Base-by-base conservation (phyloP, 2,113 vertebrate species). In the Penelope pileata region DNA sequence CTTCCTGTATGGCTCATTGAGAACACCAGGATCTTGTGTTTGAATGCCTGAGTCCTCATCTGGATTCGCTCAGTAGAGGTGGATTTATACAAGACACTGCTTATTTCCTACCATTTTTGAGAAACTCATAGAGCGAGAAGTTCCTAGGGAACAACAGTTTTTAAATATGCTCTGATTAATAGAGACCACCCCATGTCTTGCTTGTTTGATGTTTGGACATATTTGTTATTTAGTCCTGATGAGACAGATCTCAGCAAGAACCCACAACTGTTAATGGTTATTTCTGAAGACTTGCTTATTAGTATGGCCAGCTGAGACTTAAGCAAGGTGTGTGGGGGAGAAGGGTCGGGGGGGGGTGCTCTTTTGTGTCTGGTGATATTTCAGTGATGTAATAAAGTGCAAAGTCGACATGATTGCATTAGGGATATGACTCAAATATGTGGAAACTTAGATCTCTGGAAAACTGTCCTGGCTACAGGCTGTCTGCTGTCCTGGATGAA, bases 131-230 rank as follows among this genome's bases (percentile, higher is more conserved):
- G 86, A 7, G 0, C 1, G 2, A 93, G 67, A 96, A 95, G 76
- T 93, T 97, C 91, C 83, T 88, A 92, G 88, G 85, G 91, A 94
- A 88, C 95, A 97, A 69, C 75, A 94, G 92, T 92, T 96, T 97
- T 98, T 96, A 96, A 97, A 94, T 96, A 88, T 64, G 60, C 73
- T 93, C 84, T 98, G 96, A 97, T 98, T 97, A 97, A 97, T 97
- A 97, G 94, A 92, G 96, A 98, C 96, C 97, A 97, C 97, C 96
- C 90, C 86, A 96, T 91, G 75, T 88, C 91, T 96, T 91, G 80
- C 87, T 94, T 96, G 87, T 96, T 94, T 93, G 88, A 96, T 90
- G 91, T 96, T 91, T 96, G 89, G 92, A 96, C 93, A 94, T 96
- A 95, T 86, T 83, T 96, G 74, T 96, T 97, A 93, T 84, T 97